These are phyloP conservation scores for Eurois occulta DNA, from an alignment of 2,888 invertebrate genomes.

Conservation along the genomic window DNA sequence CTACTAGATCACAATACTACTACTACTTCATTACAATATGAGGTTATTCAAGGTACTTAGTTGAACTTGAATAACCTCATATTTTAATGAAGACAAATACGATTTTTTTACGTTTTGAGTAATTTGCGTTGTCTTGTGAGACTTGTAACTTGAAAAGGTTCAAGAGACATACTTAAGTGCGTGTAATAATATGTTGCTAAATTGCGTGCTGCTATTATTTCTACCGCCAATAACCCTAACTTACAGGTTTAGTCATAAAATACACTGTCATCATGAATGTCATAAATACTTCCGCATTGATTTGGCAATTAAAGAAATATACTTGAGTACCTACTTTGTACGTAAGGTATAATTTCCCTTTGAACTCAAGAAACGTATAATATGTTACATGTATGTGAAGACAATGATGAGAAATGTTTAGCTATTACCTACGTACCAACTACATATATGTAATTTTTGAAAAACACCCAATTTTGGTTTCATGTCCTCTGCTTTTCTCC, in stretches of 20 bases:
- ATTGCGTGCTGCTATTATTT: slow-evolving; percentile 48
- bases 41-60: not conserved
- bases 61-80: slow-evolving; percentile 14
- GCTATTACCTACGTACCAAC: too few species aligned
- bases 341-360: slow-evolving; percentile 19
- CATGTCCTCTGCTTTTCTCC: not conserved
- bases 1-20: not conserved
- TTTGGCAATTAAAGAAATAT: slow-evolving; percentile 49
- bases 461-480: not conserved
- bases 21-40: not conserved
- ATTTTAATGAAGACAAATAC: not conserved
- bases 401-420: slow-evolving; percentile 34
- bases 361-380: not conserved
- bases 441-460: too few species aligned
- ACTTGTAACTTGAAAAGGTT: not conserved
- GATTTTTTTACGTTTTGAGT: not conserved
- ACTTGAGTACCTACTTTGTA: not conserved
- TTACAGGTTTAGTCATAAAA: slow-evolving; percentile 39
- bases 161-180: not conserved
- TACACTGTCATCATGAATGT: slow-evolving; percentile 41
- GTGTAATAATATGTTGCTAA: slow-evolving; percentile 36
- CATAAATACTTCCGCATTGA: slow-evolving; percentile 43
- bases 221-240: slow-evolving; percentile 17
- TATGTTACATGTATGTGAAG: not conserved
- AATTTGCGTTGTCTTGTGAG: not conserved